Evolutionary conservation across 2,888 invertebrate species (phyloP).

Genomic region (Harpalus rubripes): DNA sequence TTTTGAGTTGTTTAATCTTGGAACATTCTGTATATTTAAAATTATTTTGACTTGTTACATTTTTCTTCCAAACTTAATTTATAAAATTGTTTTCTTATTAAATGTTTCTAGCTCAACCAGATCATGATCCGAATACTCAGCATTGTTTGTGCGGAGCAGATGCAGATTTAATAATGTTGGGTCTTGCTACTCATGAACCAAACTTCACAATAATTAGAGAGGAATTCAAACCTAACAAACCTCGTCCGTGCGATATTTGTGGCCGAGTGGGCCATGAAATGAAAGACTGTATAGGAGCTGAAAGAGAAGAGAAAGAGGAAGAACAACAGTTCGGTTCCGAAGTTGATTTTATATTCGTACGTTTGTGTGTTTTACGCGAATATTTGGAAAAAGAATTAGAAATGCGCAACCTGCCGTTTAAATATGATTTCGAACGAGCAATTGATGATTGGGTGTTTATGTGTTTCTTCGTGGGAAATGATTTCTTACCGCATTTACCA

Average conservation of each 20-base stretch:
- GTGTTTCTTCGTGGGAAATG: constrained; percentile 99
- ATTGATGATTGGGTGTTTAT: constrained; percentile 99
- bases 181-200: constrained; percentile 98
- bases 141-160: constrained; percentile 99
- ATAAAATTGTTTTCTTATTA: no score
- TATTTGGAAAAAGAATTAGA: constrained; percentile 93
- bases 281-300: constrained; percentile 92
- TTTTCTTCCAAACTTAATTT: no score
- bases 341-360: constrained; percentile 94
- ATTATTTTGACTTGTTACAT: no score
- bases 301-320: constrained; percentile 77
- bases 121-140: constrained; percentile 98
- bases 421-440: constrained; percentile 95
- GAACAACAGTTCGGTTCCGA: constrained; percentile 85
- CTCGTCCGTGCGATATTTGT: constrained; percentile 97
- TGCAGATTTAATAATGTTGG: constrained; percentile 98
- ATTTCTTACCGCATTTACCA: constrained; percentile 98
- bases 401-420: constrained; percentile 96
- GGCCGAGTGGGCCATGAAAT: constrained; percentile 95
- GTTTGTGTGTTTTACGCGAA: constrained; percentile 95
- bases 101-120: constrained; percentile 91
- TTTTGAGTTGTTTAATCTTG: no score
- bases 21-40: no score
- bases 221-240: constrained; percentile 98
- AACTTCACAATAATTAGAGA: constrained; percentile 99